phyloP scores from a whole-genome alignment of 1,140 invertebrate species.

The Piezodorus guildinii region DNA sequence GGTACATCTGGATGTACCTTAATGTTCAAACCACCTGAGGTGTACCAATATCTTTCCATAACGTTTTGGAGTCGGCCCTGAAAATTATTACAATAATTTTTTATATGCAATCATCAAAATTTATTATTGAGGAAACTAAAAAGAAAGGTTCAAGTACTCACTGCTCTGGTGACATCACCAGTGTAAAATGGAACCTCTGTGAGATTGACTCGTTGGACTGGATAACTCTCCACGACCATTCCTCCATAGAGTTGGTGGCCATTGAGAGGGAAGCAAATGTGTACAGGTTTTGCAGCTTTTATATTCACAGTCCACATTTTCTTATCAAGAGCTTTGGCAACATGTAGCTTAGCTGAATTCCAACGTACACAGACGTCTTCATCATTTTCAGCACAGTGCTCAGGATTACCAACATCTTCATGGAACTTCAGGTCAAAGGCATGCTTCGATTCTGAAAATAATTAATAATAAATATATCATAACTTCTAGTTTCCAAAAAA shows the following conservation, averaged over 20 bases:
- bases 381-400: neutral
- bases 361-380: neutral
- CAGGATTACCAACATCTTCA: neutral
- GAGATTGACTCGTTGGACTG: neutral
- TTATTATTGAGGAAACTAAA: neutral
- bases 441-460: constrained; percentile 2
- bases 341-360: neutral
- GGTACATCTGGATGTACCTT: constrained; percentile 1
- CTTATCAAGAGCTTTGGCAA: neutral
- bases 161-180: neutral
- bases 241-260: constrained; percentile 9
- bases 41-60: constrained; percentile 15
- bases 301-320: neutral
- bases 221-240: neutral
- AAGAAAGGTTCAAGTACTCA: neutral
- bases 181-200: neutral
- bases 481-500: too few relatives aligned
- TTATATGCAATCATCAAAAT: neutral
- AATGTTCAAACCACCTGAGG: neutral
- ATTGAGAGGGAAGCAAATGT: neutral
- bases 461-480: too few relatives aligned
- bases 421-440: neutral
- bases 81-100: neutral
- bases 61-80: neutral
- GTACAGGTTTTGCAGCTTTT: neutral